These are phyloP conservation scores for Drosophila stalkeri DNA, from an alignment of 2,888 invertebrate genomes.

Conservation along the genomic window DNA sequence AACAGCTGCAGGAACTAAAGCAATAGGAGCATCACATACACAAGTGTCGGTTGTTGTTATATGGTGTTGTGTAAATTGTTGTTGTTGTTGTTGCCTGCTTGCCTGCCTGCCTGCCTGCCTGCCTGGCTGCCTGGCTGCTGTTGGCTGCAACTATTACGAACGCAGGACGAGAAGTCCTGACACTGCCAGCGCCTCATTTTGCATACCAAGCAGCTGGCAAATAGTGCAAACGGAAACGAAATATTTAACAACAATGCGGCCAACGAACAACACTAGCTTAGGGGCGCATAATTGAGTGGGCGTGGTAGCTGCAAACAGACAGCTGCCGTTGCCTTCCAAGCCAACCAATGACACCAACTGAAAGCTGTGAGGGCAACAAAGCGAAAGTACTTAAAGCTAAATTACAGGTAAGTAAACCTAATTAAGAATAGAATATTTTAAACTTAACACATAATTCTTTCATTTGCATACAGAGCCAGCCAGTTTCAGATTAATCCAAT, in stretches of 20 bases:
- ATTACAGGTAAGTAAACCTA: too few relatives aligned
- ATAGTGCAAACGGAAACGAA: slow-evolving; percentile 78
- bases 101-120: background rate
- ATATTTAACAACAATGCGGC: slow-evolving; percentile 77
- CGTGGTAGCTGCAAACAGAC: slow-evolving; percentile 45
- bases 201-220: slow-evolving; percentile 78
- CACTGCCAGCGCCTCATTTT: slow-evolving; percentile 77
- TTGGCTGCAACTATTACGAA: slow-evolving; percentile 71
- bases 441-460: background rate
- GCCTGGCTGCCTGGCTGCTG: slow-evolving; percentile 31
- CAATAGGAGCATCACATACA: slow-evolving; percentile 56
- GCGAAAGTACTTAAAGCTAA: background rate
- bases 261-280: slow-evolving; percentile 18
- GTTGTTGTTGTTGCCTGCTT: slow-evolving; percentile 16
- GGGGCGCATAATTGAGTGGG: slow-evolving; percentile 68
- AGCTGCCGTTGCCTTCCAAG: slow-evolving; percentile 10
- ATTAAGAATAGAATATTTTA: background rate
- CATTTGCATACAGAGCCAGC: background rate
- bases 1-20: slow-evolving; percentile 56
- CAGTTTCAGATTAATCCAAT: background rate
- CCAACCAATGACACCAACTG: slow-evolving; percentile 44
- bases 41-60: slow-evolving; percentile 35
- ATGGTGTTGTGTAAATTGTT: slow-evolving; percentile 23
- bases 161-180: slow-evolving; percentile 67
- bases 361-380: background rate